Percentiles rank a stretch among this genome's conserved stretches.
phyloP scores from a whole-genome alignment of 2,113 vertebrate species.

The Columbina picui region DNA sequence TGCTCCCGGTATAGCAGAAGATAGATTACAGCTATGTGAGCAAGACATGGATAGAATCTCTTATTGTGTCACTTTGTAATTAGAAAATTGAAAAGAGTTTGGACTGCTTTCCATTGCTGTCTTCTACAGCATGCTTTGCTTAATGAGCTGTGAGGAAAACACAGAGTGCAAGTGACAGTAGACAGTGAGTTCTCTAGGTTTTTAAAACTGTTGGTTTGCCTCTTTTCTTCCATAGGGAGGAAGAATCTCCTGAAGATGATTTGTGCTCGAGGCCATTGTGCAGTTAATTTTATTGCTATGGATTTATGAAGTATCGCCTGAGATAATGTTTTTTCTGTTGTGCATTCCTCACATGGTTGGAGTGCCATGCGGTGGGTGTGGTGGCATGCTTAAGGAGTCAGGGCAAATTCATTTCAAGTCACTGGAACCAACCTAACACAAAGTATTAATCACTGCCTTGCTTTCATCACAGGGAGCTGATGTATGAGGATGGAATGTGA shows the following conservation, averaged over 20 bases:
- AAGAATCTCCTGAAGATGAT: background rate
- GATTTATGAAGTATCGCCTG: conserved; percentile 50
- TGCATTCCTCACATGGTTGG: conserved; percentile 65
- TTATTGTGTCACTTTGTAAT: conserved; percentile 1
- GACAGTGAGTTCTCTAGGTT: background rate
- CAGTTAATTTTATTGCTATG: conserved; percentile 36
- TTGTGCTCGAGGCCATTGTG: background rate
- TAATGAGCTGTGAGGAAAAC: background rate
- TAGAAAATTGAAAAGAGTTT: background rate
- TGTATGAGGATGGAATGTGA: conserved; percentile 53
- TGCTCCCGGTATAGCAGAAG: background rate
- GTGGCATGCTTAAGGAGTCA: conserved; percentile 41
- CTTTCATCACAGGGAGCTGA: conserved; percentile 53
- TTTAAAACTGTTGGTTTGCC: background rate
- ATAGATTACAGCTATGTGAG: background rate
- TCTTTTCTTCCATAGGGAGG: background rate
- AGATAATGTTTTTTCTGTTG: conserved; percentile 40
- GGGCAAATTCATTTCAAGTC: conserved; percentile 53
- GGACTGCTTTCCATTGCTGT: background rate
- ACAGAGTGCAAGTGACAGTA: background rate
- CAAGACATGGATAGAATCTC: background rate
- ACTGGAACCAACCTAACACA: conserved; percentile 61
- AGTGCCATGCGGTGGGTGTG: conserved; percentile 67
- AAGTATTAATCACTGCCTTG: conserved; percentile 56
- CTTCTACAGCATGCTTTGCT: background rate